phyloP scores from a whole-genome alignment of 2,113 vertebrate genomes.

The Istiophorus platypterus region DNA sequence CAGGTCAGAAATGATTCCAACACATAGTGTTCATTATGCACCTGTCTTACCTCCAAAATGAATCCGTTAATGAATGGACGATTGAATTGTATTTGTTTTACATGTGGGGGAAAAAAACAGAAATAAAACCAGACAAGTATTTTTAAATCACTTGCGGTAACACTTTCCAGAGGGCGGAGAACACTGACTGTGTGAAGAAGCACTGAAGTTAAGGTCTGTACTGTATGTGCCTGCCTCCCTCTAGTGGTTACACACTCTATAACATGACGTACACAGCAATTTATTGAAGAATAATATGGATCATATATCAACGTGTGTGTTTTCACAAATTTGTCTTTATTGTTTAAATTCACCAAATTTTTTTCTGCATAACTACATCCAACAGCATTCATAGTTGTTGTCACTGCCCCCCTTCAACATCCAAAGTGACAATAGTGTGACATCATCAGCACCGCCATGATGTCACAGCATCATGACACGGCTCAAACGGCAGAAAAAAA shows the following conservation, averaged over 20 bases:
- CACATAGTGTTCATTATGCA: no score
- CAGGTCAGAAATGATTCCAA: no score
- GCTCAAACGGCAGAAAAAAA: conserved; percentile 55
- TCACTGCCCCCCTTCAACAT: conserved; percentile 55
- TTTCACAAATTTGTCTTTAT: conserved; percentile 67
- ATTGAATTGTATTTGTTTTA: no score
- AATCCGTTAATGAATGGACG: no score
- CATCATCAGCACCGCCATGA: conserved; percentile 71
- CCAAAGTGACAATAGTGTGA: conserved; percentile 55
- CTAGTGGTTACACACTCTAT: conserved; percentile 45
- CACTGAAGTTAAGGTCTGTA: neutral
- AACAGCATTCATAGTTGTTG: conserved; percentile 68
- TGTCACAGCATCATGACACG: conserved; percentile 55
- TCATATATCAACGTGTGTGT: neutral
- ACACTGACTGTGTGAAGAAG: neutral
- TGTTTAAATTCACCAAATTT: conserved; percentile 79
- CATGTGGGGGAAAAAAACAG: neutral
- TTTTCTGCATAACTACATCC: conserved; percentile 79
- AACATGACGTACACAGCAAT: neutral
- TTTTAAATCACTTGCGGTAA: neutral
- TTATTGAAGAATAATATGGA: neutral
- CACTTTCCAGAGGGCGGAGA: neutral
- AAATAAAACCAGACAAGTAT: neutral
- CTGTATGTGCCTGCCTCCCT: conserved; percentile 49
- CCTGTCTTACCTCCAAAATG: no score